Evolutionary conservation across 2,888 invertebrate genomes (phyloP).

Genomic region (Clostera curtula): DNA sequence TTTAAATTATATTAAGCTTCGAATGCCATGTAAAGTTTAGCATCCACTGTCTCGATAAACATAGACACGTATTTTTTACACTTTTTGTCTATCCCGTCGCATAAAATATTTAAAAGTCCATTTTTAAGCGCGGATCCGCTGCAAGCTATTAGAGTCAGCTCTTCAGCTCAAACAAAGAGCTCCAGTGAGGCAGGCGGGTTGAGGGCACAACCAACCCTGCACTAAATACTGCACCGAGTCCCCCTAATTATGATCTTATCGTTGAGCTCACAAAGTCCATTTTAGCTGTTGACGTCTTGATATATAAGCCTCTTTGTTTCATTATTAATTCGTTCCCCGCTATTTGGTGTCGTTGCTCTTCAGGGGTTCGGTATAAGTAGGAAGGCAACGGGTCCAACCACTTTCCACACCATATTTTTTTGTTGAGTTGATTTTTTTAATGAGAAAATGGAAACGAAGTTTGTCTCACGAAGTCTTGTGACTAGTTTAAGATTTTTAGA

Average conservation of each 20-base stretch:
- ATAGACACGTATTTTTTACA: slow-evolving; percentile 27
- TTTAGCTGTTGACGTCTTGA: slow-evolving; percentile 31
- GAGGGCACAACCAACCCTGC: slow-evolving; percentile 45
- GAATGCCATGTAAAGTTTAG: slow-evolving; percentile 9
- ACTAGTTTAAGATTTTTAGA: too few species aligned
- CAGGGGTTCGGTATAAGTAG: slow-evolving; percentile 53
- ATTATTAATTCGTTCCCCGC: slow-evolving; percentile 65
- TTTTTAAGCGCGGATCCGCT: slow-evolving; percentile 67
- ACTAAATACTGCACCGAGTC: slow-evolving; percentile 45
- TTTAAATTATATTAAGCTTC: background rate
- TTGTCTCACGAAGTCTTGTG: too few species aligned
- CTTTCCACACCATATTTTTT: slow-evolving; percentile 34
- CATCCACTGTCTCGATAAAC: slow-evolving; percentile 16
- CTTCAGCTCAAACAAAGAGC: slow-evolving; percentile 71
- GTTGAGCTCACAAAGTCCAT: slow-evolving; percentile 44
- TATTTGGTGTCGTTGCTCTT: slow-evolving; percentile 69
- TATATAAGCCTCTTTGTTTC: slow-evolving; percentile 60
- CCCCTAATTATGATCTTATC: slow-evolving; percentile 66
- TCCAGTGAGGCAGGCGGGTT: slow-evolving; percentile 56
- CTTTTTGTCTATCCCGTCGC: slow-evolving; percentile 40
- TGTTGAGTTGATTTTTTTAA: too few species aligned
- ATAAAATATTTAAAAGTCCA: slow-evolving; percentile 70
- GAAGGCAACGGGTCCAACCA: slow-evolving; percentile 44
- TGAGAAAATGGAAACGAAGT: too few species aligned
- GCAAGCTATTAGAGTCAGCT: slow-evolving; percentile 73